These are phyloP conservation scores for Plodia interpunctella DNA, from an alignment of 1,140 invertebrate genomes.

Conservation along the genomic window DNA sequence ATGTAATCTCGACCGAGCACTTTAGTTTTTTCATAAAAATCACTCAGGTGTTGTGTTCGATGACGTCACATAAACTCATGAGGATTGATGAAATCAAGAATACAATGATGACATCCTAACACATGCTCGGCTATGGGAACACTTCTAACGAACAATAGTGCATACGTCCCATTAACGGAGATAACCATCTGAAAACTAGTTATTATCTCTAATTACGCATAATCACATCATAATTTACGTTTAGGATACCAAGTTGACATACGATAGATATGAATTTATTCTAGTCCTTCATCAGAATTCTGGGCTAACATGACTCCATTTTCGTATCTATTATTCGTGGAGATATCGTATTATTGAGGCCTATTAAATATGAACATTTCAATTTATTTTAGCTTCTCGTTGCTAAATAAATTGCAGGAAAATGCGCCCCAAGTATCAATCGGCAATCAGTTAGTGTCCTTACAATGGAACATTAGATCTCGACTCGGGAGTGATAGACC, in stretches of 20 bases:
- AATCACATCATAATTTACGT: slow-evolving; percentile 2
- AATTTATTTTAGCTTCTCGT: too few species aligned
- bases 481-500: not conserved
- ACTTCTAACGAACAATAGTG: not conserved
- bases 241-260: slow-evolving; percentile 3
- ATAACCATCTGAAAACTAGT: slow-evolving; percentile 2
- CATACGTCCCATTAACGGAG: slow-evolving; percentile 3
- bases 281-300: too few species aligned
- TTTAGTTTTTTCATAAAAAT: too few species aligned
- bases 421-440: too few species aligned
- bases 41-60: not conserved
- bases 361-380: too few species aligned
- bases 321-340: too few species aligned
- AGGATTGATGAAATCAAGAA: not conserved
- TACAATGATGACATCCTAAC: not conserved
- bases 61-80: not conserved
- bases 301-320: too few species aligned
- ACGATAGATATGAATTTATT: too few species aligned
- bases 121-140: not conserved
- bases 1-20: too few species aligned
- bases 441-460: not conserved
- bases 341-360: too few species aligned
- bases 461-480: not conserved
- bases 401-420: too few species aligned
- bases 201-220: slow-evolving; percentile 4